These are phyloP conservation scores for Natrix natrix DNA, from an alignment of 2,797 vertebrate species.

Conservation along the genomic window DNA sequence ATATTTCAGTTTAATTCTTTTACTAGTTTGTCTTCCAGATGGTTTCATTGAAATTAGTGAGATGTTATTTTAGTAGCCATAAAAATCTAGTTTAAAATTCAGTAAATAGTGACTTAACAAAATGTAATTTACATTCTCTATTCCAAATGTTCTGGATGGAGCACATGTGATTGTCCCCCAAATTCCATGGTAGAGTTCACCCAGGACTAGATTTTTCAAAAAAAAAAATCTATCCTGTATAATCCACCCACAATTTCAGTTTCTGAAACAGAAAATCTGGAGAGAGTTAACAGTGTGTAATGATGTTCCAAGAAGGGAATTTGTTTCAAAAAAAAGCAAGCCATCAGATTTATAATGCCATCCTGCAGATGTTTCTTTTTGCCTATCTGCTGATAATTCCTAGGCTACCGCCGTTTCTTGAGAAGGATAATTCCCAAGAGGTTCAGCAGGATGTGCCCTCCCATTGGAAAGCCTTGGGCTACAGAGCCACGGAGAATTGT, in stretches of 20 bases:
- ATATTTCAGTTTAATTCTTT: not conserved
- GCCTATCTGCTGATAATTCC: not conserved
- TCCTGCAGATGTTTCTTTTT: not conserved
- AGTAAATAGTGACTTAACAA: not conserved
- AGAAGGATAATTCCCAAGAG: not conserved
- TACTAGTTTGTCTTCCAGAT: not conserved
- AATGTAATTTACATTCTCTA: not conserved
- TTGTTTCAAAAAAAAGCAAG: not conserved
- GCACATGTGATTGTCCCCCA: not conserved
- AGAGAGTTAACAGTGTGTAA: conserved; percentile 16
- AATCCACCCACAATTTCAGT: not conserved
- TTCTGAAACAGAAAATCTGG: not conserved
- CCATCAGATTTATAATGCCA: not conserved
- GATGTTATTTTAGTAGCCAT: rapidly evolving
- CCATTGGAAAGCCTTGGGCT: not conserved
- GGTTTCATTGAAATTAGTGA: not conserved
- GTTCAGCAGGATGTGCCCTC: not conserved
- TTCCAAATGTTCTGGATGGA: not conserved
- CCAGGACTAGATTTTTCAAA: not conserved
- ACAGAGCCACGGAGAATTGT: not conserved
- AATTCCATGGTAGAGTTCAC: not conserved
- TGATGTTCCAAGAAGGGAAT: not conserved
- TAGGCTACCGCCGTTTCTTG: not conserved
- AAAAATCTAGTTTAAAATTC: not conserved
- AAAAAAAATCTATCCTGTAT: not conserved